Evolutionary conservation across 2,113 vertebrate species (phyloP), one percentile per base, ranked within the genome.

Genomic region (Xyliphius kryptos): DNA sequence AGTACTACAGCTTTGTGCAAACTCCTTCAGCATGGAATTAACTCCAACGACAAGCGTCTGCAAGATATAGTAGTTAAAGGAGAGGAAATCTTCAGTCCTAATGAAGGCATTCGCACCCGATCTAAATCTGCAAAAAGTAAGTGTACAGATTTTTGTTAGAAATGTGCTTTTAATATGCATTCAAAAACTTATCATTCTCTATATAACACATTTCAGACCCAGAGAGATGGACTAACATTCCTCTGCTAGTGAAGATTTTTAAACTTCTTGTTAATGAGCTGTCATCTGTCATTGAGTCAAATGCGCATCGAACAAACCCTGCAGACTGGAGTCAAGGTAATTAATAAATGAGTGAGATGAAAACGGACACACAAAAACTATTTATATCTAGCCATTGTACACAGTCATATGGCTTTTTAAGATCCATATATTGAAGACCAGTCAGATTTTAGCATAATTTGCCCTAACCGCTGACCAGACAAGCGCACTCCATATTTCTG

Each of bases 191-290:
- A 12, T 4, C 9, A 43, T 43, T 3, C 12, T 3, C 12, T 60
- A 48, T 62, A 22, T 36, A 72, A 38, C 13, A 62, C 32, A 0
- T 54, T 62, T 72, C n/a, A 99, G 96, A 95, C 68, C 96, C 96
- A 11, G 94, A 97, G 72, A 86, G 92, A 37, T 99, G 95, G 95
- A 98, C 96, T 67, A 94, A 93, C 84, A 92, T 99, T 86, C 96
- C 96, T 69, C 80, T 99, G 73, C 83, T 98, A 67, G 91, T 99
- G 68, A 99, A 99, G 83, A 91, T 99, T 74, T 91, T 95, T 63
- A 99, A 99, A 76, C 74, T 99, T 69, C 92, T 99, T 68, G 92
- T 98, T 77, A 97, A 96, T 14, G 96, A 99, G 73, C 89, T 99
- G 26, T 97, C 95, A 9, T 96, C 88, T 0, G 91, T 93, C 1